Evolutionary conservation across 37 sponge, comb jelly and placozoan genomes (phyloP), one percentile per base, ranked within the genome.

Genomic region (Chondrilla cf. caribensis): DNA sequence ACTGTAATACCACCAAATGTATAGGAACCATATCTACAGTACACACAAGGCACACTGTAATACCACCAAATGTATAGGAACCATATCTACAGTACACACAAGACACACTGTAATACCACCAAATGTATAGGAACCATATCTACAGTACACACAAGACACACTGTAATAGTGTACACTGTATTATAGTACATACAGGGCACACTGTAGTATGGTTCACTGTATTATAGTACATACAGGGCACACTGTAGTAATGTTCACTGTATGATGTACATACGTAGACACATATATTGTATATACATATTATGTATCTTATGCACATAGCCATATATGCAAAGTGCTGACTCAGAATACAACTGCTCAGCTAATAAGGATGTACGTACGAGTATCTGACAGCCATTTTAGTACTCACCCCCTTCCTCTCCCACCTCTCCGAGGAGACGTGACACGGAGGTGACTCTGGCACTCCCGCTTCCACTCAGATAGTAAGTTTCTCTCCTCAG

Each of bases 401-500:
- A 43, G 25, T 26, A 54, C 91, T 84, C 60, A 87, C 92, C 80
- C 76, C 47, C 68, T 82, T n/a, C 82, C 79, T 24, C 79, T 75
- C 7, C 60, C 62, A 0, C 78, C 8, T 58, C 85, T 85, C 60
- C 71, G 65, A 18, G 92, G 88, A 31, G 81, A 85, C 39, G 87
- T 22, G 21, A 92, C 81, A 19, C 77, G 28, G 8, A 92, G 86
- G 0, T 77, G 79, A 54, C 87, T 88, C 29, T 90, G 85, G 47
- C 91, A 90, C 55, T 88, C 85, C 51, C 84, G 85, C 82, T 87
- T 90, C 94, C 93, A 93, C 11, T 86, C 87, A 51, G 77, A 82
- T 31, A 96, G 89, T 41, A 86, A 54, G 36, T 86, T 90, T 60
- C 71, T 83, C 66, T 93, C 94, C 36, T 85, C 82, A 54, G 82